phyloP scores from a whole-genome alignment of 1,140 invertebrate genomes.

The Hypothenemus hampei region DNA sequence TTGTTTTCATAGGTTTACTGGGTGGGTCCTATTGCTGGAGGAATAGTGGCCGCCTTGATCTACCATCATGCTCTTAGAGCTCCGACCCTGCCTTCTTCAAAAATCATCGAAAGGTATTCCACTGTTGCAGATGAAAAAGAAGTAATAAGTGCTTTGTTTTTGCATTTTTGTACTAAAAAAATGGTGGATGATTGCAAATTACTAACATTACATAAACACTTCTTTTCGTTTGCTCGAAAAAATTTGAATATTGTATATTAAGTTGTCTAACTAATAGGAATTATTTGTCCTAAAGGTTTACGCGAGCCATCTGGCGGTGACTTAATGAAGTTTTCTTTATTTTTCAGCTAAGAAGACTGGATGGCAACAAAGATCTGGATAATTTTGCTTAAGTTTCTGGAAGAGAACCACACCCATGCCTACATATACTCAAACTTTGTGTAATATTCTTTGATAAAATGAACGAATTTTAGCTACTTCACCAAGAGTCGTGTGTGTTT shows the following conservation, averaged over 20 bases:
- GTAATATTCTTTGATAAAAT: too few relatives aligned
- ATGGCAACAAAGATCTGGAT: conserved; percentile 19
- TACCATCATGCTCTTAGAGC: conserved; percentile 69
- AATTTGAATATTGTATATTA: neutral
- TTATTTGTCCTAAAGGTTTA: neutral
- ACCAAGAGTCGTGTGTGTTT: too few relatives aligned
- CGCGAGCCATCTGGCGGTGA: neutral
- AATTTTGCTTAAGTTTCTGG: conserved; percentile 21
- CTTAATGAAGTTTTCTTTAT: conserved; percentile 3
- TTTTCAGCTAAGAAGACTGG: conserved; percentile 25
- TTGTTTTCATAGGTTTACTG: conserved; percentile 68
- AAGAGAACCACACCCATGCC: too few relatives aligned
- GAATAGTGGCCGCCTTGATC: conserved; percentile 67
- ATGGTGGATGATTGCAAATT: neutral
- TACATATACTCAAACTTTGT: too few relatives aligned
- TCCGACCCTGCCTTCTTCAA: conserved; percentile 47
- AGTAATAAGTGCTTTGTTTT: conserved; percentile 46
- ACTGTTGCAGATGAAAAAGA: conserved; percentile 63
- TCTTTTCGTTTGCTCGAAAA: neutral
- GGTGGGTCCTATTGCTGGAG: conserved; percentile 78
- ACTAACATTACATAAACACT: neutral
- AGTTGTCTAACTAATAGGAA: neutral
- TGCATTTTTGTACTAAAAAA: conserved; percentile 4
- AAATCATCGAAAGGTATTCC: conserved; percentile 50
- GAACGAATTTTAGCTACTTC: too few relatives aligned